phyloP scores from a whole-genome alignment of 2,888 invertebrate species.

The Drosophila nr. perissopoda region DNA sequence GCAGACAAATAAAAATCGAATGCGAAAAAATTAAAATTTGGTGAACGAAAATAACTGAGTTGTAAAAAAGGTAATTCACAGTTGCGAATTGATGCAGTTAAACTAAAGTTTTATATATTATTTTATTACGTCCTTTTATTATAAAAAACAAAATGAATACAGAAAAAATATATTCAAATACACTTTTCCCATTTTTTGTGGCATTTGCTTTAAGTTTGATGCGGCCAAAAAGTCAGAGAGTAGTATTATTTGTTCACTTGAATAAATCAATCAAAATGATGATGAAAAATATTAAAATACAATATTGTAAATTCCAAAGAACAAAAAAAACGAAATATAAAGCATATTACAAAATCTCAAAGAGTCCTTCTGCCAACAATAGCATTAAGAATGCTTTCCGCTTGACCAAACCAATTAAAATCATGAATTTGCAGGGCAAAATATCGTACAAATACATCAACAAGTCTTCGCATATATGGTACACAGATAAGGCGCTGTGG shows the following conservation, averaged over 20 bases:
- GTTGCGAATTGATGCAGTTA: not conserved
- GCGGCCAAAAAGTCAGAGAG: conserved; percentile 14
- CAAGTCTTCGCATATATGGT: conserved; percentile 34
- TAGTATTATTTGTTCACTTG: conserved; percentile 45
- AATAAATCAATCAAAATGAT: conserved; percentile 62
- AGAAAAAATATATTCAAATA: not conserved
- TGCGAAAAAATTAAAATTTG: not conserved
- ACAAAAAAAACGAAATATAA: conserved; percentile 19
- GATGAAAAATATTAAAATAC: conserved; percentile 50
- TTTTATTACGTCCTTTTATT: conserved; percentile 13
- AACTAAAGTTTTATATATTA: not conserved
- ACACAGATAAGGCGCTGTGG: not conserved
- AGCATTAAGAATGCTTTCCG: conserved; percentile 51
- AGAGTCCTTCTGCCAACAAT: conserved; percentile 19
- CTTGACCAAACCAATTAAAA: conserved; percentile 78
- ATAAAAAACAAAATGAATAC: conserved; percentile 22
- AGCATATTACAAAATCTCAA: conserved; percentile 45
- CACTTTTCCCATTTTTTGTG: conserved; percentile 17
- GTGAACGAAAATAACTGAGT: conserved; percentile 17
- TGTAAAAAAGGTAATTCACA: conserved; percentile 1
- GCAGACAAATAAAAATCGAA: not conserved
- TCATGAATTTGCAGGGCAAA: conserved; percentile 68
- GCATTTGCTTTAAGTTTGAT: conserved; percentile 19
- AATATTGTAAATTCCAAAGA: conserved; percentile 31
- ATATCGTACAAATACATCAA: conserved; percentile 57